Percentiles rank a stretch among this genome's conserved stretches.
Evolutionary conservation across 2,888 invertebrate genomes (phyloP).

Genomic region (Pandemis corylana): DNA sequence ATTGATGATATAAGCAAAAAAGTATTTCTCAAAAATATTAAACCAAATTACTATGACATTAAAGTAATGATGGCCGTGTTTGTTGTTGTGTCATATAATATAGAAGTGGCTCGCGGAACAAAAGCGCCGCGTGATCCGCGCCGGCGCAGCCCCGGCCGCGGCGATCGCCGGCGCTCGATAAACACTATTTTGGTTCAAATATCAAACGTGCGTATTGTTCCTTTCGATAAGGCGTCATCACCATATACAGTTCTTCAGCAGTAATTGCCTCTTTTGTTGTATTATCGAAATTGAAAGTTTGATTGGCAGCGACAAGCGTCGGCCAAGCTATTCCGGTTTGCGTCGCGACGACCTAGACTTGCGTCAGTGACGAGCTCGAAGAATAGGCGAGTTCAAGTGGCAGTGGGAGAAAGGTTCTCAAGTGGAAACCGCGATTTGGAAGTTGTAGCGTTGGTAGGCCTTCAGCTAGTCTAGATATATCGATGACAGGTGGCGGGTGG

Average conservation of each 20-base stretch:
- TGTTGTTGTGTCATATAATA: background rate
- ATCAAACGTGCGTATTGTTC: conserved; percentile 21
- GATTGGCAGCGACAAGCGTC: conserved; percentile 34
- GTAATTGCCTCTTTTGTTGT: conserved; percentile 40
- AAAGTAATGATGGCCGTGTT: background rate
- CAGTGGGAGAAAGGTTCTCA: no score
- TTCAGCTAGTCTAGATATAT: no score
- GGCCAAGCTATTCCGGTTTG: background rate
- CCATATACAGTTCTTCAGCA: conserved; percentile 30
- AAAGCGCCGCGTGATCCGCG: background rate
- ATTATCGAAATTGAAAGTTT: conserved; percentile 36
- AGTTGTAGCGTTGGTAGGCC: no score
- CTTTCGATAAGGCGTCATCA: background rate
- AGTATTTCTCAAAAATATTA: background rate
- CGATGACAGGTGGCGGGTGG: no score
- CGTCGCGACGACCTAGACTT: background rate
- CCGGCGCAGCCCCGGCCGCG: background rate
- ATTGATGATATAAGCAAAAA: background rate
- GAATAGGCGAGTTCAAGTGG: no score
- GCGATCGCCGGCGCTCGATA: background rate
- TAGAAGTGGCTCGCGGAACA: background rate
- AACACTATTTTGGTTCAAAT: conserved; percentile 11
- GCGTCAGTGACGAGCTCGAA: background rate
- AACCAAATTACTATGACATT: background rate
- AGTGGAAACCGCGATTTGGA: no score